Evolutionary conservation across 2,113 vertebrate genomes (phyloP).

Genomic region (Scopus umbretta): DNA sequence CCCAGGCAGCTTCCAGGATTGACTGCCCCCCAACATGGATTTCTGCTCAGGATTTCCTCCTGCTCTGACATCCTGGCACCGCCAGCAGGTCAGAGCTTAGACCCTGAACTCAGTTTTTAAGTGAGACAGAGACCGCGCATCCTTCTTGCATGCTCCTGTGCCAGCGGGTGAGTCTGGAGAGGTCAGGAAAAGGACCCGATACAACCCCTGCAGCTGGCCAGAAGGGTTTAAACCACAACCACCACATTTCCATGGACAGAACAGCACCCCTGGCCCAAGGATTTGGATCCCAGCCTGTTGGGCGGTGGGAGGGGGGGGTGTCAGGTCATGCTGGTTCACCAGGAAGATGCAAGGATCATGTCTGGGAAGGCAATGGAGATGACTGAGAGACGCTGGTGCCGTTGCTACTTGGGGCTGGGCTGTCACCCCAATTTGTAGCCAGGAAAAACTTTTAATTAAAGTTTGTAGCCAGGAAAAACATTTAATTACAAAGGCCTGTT

Average conservation of each 20-base stretch:
- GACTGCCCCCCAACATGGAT: fast-evolving
- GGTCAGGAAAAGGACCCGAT: background rate
- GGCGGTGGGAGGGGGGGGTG: too few species aligned
- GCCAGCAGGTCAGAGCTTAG: background rate
- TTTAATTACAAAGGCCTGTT: background rate
- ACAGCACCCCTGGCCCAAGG: background rate
- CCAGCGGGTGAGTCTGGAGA: background rate
- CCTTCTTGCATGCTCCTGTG: background rate
- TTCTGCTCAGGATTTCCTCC: background rate
- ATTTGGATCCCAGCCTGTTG: background rate
- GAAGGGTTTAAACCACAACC: background rate
- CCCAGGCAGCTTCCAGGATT: background rate
- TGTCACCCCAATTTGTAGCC: background rate
- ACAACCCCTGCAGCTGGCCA: background rate
- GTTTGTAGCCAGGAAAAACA: too few species aligned
- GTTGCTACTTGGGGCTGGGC: background rate
- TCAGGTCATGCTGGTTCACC: fast-evolving
- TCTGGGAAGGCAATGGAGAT: background rate
- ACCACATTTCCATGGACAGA: fast-evolving
- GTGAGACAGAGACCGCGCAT: fast-evolving
- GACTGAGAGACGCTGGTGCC: background rate
- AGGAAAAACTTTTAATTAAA: too few species aligned
- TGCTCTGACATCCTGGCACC: background rate
- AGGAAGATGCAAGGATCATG: background rate
- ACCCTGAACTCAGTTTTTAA: background rate